Evolutionary conservation across 2,888 invertebrate species (phyloP).

Genomic region (Nematopogon swammerdamellus): DNA sequence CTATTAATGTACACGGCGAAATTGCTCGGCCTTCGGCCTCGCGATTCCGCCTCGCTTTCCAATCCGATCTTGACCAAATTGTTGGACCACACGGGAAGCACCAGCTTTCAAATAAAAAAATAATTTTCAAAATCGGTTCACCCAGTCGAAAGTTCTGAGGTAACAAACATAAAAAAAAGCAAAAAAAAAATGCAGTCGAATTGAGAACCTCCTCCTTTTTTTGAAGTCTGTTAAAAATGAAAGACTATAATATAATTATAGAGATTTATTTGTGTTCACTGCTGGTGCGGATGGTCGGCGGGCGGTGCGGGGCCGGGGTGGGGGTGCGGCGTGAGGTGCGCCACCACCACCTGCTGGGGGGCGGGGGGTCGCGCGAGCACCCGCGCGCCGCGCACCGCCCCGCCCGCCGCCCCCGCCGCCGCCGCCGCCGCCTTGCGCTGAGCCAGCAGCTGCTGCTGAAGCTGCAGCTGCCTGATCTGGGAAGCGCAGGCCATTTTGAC

Average conservation of each 20-base stretch:
- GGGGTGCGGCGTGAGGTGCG: constrained; percentile 19
- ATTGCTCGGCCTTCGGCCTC: too few species aligned
- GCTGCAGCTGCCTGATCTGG: constrained; percentile 62
- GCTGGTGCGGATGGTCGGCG: constrained; percentile 12
- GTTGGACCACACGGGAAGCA: too few species aligned
- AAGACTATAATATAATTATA: not conserved
- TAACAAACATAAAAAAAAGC: too few species aligned
- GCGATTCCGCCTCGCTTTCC: too few species aligned
- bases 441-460: constrained; percentile 54
- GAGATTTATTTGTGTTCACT: not conserved
- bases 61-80: too few species aligned
- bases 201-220: too few species aligned
- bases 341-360: constrained; percentile 24
- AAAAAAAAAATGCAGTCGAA: too few species aligned
- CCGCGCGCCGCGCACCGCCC: constrained; percentile 18
- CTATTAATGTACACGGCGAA: too few species aligned
- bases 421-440: constrained; percentile 45
- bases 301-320: constrained; percentile 1
- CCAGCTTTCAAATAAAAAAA: too few species aligned
- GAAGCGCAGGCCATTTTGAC: constrained; percentile 59
- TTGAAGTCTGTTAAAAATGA: too few species aligned
- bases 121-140: too few species aligned
- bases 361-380: constrained; percentile 3
- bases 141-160: too few species aligned
- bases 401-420: constrained; percentile 6